phyloP scores from a whole-genome alignment of 2,113 vertebrate species.

The Cyanistes caeruleus region DNA sequence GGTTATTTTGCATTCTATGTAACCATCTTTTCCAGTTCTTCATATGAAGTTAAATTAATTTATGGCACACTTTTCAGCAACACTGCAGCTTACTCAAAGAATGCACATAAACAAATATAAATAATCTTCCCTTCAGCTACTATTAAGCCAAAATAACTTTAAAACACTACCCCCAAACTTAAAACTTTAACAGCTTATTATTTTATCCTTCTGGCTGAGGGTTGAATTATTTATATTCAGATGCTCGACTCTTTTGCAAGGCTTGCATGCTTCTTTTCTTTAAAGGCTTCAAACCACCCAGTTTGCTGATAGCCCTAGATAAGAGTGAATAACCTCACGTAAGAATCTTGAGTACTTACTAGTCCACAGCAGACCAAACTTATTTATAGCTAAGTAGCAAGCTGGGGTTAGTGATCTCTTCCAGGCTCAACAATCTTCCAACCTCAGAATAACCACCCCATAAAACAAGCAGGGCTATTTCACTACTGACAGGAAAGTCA shows the following conservation, averaged over 20 bases:
- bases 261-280: not conserved
- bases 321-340: slow-evolving; percentile 22
- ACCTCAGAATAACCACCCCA: slow-evolving; percentile 60
- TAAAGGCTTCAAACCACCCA: not conserved
- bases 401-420: slow-evolving; percentile 59
- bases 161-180: not conserved
- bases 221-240: not conserved
- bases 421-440: slow-evolving; percentile 55
- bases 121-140: not conserved
- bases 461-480: slow-evolving; percentile 39
- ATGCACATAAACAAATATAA: not conserved
- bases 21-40: not conserved
- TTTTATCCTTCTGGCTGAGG: not conserved
- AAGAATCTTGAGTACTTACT: slow-evolving; percentile 30
- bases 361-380: slow-evolving; percentile 40
- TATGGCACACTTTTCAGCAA: not conserved
- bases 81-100: not conserved
- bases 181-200: not conserved
- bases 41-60: not conserved
- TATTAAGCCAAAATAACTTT: not conserved
- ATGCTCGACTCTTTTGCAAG: not conserved
- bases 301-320: slow-evolving; percentile 19
- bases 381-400: slow-evolving; percentile 64
- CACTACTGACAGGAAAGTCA: slow-evolving; percentile 55
- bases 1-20: not conserved